A percentile compares a stretch with the other conserved stretches of the same genome.
phyloP scores from a whole-genome alignment of 1,140 invertebrate species.

The Microplitis mediator region DNA sequence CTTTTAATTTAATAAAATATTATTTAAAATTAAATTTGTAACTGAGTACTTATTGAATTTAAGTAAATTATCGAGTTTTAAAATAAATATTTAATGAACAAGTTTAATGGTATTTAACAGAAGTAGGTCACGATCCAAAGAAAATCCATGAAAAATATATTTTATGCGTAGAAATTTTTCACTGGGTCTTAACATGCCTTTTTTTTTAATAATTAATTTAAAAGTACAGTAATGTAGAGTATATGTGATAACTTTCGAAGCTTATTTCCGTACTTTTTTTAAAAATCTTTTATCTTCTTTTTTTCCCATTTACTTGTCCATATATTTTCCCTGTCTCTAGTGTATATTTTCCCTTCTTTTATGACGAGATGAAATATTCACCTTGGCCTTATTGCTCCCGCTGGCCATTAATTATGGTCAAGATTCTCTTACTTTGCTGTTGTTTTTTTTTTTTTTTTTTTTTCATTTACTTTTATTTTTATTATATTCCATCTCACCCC shows the following conservation, averaged over 20 bases:
- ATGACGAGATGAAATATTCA: constrained; percentile 22
- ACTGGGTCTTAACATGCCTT: no score
- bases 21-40: no score
- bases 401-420: constrained; percentile 14
- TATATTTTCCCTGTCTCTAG: constrained; percentile 8
- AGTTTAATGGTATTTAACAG: no score
- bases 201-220: not conserved
- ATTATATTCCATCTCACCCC: not conserved
- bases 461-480: not conserved
- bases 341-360: constrained; percentile 11
- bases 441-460: not conserved
- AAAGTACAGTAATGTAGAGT: not conserved
- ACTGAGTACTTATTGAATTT: no score
- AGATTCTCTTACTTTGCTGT: not conserved
- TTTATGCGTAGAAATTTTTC: no score
- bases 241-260: not conserved
- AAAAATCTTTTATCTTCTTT: not conserved
- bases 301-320: constrained; percentile 10
- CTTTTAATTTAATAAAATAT: no score
- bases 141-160: no score
- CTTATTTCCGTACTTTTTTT: not conserved
- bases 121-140: no score
- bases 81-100: no score
- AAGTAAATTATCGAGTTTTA: no score
- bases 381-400: constrained; percentile 19